A percentile compares a stretch with the other conserved stretches of the same genome.
phyloP scores from a whole-genome alignment of 30 jellyfish, hydroid and myxozoan genomes.

The Cassiopea andromeda region DNA sequence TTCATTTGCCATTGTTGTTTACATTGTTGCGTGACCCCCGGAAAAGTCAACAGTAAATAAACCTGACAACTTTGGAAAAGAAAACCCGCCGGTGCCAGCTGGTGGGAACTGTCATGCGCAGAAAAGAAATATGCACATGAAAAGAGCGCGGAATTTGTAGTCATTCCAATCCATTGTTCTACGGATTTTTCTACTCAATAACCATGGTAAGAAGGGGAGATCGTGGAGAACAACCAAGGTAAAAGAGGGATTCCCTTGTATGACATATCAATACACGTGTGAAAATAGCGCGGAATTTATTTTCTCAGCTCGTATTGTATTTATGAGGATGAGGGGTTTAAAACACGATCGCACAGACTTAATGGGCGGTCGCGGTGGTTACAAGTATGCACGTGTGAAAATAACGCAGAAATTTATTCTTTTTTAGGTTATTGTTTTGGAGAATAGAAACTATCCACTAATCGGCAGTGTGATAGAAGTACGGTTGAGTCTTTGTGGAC shows the following conservation, averaged over 20 bases:
- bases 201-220: constrained; percentile 37
- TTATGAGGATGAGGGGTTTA: constrained; percentile 60
- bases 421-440: constrained; percentile 47
- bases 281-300: constrained; percentile 93
- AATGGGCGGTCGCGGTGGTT: constrained; percentile 52
- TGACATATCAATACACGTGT: constrained; percentile 87
- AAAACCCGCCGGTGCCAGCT: constrained; percentile 76
- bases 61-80: constrained; percentile 63
- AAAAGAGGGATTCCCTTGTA: constrained; percentile 53
- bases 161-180: constrained; percentile 51
- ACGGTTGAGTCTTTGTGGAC: constrained; percentile 71
- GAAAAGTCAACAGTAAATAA: constrained; percentile 53
- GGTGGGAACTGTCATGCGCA: constrained; percentile 92
- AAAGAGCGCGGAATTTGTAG: constrained; percentile 90
- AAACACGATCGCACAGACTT: constrained; percentile 45
- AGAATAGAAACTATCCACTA: constrained; percentile 35
- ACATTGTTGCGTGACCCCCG: constrained; percentile 66
- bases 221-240: constrained; percentile 4
- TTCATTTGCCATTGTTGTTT: constrained; percentile 51
- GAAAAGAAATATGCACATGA: constrained; percentile 86
- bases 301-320: constrained; percentile 55
- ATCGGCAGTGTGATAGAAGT: constrained; percentile 62
- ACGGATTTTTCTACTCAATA: constrained; percentile 32
- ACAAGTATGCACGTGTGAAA: constrained; percentile 61
- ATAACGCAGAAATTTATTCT: constrained; percentile 62